Base-by-base conservation (phyloP, 1,140 invertebrate genomes). In the Antheraea mylitta region DNA sequence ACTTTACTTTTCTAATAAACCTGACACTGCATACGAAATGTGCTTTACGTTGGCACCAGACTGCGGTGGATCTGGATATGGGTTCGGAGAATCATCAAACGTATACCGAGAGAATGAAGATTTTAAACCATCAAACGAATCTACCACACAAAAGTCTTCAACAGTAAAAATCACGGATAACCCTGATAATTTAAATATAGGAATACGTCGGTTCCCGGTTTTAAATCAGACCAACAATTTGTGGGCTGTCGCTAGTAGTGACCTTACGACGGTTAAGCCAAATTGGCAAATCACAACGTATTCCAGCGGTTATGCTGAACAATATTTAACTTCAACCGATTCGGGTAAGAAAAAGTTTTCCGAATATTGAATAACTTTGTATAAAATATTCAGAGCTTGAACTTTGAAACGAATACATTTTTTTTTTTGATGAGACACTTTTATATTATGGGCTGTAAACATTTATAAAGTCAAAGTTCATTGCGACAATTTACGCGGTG, bases 11-110 rank as follows among this genome's bases (percentile, higher is more conserved):
- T 93, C 95, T 36, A 93, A 94, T 63, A 94, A 93, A 72, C 96
- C 97, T 10, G 96, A 97, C 78, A 94, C 95, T 59, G 97, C 96
- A 0, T 98, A 96, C 83, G 96, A 97, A 67, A 93, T 97, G 68
- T 97, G 97, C 80, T 88, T 92, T 0, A 77, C 82, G 22, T 95
- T 95, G 78, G 94, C 95, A 19, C 95, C 95, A 6, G 92, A 96
- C 73, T 97, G 97, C 80, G 71, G 66, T 18, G 77, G 77, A 60
- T 63, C 68, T 45, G 53, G 58, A 19, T 71, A 64, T 22, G 16
- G 63, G 8, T 37, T 45, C 0, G 13, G 58, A 42, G 61, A 58
- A 61, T 18, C 38, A 0, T 3, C 37, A 16, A 70, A 61, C 18
- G 11, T 36, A 16, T 22, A 61, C 13, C 18, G 18, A 19, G 53